phyloP scores from a whole-genome alignment of 2,113 vertebrate genomes.

The Pterocles orientalis region DNA sequence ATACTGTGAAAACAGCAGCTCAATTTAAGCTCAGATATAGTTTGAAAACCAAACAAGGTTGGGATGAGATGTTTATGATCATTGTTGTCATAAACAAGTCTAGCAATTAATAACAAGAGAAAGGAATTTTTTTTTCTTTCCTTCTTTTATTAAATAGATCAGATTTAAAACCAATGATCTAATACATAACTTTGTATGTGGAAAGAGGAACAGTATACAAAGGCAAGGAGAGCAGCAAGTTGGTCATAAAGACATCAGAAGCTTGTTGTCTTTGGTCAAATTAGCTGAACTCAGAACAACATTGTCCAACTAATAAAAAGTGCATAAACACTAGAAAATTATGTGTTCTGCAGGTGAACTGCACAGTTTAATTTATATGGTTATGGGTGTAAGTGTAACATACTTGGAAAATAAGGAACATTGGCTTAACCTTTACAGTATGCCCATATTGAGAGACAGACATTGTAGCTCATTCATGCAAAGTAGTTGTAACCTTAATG shows the following conservation, averaged over 20 bases:
- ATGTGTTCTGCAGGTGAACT: accelerated
- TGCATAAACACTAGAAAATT: not conserved
- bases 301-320: not conserved
- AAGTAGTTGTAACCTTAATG: not conserved
- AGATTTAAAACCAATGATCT: not conserved
- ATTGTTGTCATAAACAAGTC: not conserved
- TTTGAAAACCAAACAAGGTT: not conserved
- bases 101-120: not conserved
- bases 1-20: not conserved
- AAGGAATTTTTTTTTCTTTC: not conserved
- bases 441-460: not conserved
- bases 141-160: not conserved
- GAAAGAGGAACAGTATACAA: not conserved
- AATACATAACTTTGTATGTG: not conserved
- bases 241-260: not conserved
- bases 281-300: not conserved
- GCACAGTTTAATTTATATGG: not conserved
- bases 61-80: not conserved
- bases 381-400: not conserved
- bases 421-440: not conserved
- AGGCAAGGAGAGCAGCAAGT: not conserved
- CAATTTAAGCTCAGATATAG: not conserved
- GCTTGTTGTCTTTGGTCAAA: not conserved
- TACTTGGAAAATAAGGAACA: not conserved
- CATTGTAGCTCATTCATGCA: not conserved